phyloP scores from a whole-genome alignment of 2,113 vertebrate genomes.

The Anarrhichthys ocellatus region DNA sequence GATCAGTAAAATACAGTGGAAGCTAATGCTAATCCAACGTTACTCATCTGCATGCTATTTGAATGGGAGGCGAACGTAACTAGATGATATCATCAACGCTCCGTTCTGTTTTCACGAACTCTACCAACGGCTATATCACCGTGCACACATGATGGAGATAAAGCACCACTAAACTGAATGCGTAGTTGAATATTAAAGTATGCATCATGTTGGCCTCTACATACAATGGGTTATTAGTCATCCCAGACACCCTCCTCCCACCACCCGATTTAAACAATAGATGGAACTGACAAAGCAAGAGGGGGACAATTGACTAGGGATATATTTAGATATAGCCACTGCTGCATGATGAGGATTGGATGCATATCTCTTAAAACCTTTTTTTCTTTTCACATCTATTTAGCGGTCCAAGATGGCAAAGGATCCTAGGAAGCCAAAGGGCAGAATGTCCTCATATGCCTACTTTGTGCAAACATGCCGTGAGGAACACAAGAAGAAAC shows the following conservation, averaged over 20 bases:
- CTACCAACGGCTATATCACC: background rate
- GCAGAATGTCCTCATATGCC: constrained; percentile 97
- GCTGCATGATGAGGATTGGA: background rate
- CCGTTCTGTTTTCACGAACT: background rate
- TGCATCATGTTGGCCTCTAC: constrained; percentile 39
- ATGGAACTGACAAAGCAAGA: constrained; percentile 60
- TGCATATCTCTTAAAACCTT: background rate
- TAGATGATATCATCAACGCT: background rate
- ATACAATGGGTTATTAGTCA: constrained; percentile 71
- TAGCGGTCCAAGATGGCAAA: constrained; percentile 91
- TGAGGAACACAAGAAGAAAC: constrained; percentile 99
- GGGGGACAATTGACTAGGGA: constrained; percentile 15
- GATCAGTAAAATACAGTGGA: constrained; percentile 30
- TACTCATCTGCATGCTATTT: constrained; percentile 10
- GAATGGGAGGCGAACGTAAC: background rate
- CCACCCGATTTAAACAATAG: constrained; percentile 73
- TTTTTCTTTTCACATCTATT: background rate
- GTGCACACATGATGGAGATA: background rate
- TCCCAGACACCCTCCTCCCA: constrained; percentile 46
- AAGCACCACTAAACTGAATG: background rate
- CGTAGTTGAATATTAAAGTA: background rate
- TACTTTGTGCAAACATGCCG: constrained; percentile 97
- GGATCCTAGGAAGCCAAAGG: constrained; percentile 94
- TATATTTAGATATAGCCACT: constrained; percentile 24
- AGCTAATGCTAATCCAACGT: constrained; percentile 46